A percentile compares a stretch with the other conserved stretches of the same genome.
Evolutionary conservation across 2,113 vertebrate species (phyloP).

Genomic region (Antigone vipio): DNA sequence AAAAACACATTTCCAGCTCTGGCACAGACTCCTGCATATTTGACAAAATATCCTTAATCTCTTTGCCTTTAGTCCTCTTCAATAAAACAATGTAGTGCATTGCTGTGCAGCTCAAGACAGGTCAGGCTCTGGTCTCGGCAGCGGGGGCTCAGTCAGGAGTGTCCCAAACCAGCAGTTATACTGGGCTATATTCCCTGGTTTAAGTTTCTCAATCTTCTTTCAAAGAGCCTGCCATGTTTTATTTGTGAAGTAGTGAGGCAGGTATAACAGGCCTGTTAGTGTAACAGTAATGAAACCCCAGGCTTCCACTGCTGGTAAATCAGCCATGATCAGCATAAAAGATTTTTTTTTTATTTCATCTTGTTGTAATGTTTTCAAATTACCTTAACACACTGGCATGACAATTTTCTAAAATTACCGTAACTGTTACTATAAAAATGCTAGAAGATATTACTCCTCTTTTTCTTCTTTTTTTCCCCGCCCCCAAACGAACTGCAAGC

Average conservation of each 20-base stretch:
- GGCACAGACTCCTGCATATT: neutral
- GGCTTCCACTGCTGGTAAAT: neutral
- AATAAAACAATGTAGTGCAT: neutral
- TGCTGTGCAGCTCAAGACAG: neutral
- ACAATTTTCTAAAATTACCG: constrained; percentile 16
- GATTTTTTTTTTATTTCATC: neutral
- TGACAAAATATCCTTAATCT: neutral
- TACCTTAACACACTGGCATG: constrained; percentile 14
- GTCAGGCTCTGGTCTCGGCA: neutral
- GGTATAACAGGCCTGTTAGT: neutral
- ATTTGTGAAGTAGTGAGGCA: neutral
- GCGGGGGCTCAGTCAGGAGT: neutral
- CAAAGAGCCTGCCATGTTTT: neutral
- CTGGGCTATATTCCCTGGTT: neutral
- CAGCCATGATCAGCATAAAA: constrained; percentile 5
- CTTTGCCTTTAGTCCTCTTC: neutral
- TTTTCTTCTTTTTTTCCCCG: neutral
- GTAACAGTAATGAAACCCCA: neutral
- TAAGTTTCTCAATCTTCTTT: neutral
- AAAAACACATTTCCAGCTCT: neutral
- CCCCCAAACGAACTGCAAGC: neutral
- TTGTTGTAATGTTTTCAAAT: constrained; percentile 43
- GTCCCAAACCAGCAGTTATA: neutral
- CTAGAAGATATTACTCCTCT: neutral
- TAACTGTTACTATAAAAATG: constrained; percentile 35